phyloP scores from a whole-genome alignment of 2,113 vertebrate genomes.

The Sinocyclocheilus anophthalmus region DNA sequence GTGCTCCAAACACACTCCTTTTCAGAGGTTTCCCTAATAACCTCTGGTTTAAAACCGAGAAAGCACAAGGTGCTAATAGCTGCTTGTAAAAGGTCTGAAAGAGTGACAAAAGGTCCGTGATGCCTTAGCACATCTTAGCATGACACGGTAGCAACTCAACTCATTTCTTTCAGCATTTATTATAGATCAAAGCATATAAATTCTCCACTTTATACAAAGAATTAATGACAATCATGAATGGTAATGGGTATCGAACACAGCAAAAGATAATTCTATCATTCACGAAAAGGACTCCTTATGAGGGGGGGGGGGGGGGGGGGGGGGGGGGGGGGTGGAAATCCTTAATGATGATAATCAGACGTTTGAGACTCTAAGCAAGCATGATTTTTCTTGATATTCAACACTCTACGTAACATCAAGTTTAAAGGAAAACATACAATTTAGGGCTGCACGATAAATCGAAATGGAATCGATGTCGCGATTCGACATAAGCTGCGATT shows the following conservation, averaged over 20 bases:
- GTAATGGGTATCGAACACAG: too few relatives aligned
- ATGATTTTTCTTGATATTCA: too few relatives aligned
- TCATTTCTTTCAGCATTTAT: background rate
- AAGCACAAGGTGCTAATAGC: background rate
- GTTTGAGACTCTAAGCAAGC: too few relatives aligned
- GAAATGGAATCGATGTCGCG: too few relatives aligned
- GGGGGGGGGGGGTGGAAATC: too few relatives aligned
- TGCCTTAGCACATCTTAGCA: background rate
- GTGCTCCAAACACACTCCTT: conserved; percentile 20
- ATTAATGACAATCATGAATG: background rate
- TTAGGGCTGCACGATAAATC: too few relatives aligned
- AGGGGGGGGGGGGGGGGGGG: too few relatives aligned
- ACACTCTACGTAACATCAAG: too few relatives aligned
- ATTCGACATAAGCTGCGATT: too few relatives aligned
- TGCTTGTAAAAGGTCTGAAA: background rate
- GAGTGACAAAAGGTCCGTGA: conserved; percentile 24
- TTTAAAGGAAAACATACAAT: too few relatives aligned
- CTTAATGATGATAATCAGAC: background rate
- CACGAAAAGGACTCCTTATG: too few relatives aligned
- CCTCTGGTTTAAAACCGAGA: background rate
- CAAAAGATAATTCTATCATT: background rate
- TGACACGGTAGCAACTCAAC: background rate
- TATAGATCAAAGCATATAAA: background rate
- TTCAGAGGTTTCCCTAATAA: conserved; percentile 3
- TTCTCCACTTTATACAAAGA: background rate